Conservation (phyloP, 1,140 invertebrate species). For the Neoseiulus cucumeris region DNA sequence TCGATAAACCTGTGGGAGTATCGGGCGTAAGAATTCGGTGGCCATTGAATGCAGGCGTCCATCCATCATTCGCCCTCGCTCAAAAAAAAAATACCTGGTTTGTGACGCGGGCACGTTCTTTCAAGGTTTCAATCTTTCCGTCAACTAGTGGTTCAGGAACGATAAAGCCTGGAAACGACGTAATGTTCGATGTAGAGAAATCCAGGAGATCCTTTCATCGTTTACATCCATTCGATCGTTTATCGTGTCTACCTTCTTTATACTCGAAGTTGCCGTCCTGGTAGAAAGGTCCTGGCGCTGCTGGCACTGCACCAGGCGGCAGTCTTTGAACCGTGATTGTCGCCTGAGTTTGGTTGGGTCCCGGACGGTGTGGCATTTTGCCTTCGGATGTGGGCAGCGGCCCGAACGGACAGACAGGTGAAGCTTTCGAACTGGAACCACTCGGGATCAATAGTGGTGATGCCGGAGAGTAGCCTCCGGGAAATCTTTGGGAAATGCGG, state of each 20-base stretch:
- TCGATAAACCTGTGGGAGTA: not conserved
- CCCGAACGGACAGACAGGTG: not conserved
- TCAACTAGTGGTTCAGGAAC: not conserved
- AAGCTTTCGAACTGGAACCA: not conserved
- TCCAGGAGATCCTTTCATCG: too few species aligned
- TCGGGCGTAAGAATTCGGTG: not conserved
- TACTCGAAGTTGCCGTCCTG: not conserved
- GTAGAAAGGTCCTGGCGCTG: not conserved
- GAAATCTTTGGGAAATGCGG: too few species aligned
- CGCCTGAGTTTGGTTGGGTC: not conserved
- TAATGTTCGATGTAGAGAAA: not conserved
- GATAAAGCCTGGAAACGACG: not conserved
- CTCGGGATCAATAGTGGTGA: not conserved
- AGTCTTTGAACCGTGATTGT: slow-evolving; percentile 7
- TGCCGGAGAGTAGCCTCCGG: too few species aligned
- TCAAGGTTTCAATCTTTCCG: not conserved
- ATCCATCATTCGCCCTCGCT: too few species aligned
- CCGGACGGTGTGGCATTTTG: not conserved
- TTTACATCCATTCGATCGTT: too few species aligned
- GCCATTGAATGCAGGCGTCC: too few species aligned
- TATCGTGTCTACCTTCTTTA: not conserved
- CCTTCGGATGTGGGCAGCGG: not conserved
- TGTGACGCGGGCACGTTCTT: not conserved
- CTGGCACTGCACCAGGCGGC: not conserved
- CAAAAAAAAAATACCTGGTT: slow-evolving; percentile 10